Evolutionary conservation across 64 coral and sea anemone genomes (phyloP).

Genomic region (Actinia equina): DNA sequence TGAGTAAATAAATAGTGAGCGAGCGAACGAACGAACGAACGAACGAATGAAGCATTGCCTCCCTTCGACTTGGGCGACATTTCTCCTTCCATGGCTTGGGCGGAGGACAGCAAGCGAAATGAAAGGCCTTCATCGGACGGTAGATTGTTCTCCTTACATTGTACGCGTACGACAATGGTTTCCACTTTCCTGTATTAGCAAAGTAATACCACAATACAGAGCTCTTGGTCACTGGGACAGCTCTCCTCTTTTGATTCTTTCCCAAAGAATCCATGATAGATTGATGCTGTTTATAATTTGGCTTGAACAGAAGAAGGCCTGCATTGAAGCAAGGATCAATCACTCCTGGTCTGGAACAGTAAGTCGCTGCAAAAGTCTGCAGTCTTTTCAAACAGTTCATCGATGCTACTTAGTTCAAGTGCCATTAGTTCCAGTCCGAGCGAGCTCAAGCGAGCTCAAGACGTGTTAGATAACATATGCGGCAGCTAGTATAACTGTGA

Average conservation of each 20-base stretch:
- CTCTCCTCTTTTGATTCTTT: background rate
- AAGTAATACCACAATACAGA: conserved; percentile 19
- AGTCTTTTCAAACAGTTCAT: conserved; percentile 50
- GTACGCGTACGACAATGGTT: conserved; percentile 18
- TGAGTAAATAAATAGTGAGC: too few relatives aligned
- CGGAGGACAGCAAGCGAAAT: conserved; percentile 32
- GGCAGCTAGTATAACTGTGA: too few relatives aligned
- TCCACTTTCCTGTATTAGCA: conserved; percentile 3
- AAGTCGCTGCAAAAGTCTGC: conserved; percentile 50
- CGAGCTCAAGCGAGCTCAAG: too few relatives aligned
- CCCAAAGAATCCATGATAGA: conserved; percentile 13
- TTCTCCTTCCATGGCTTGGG: conserved; percentile 12
- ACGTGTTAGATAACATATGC: too few relatives aligned
- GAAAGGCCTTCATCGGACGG: conserved; percentile 39
- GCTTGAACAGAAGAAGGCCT: conserved; percentile 38
- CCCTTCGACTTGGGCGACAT: conserved; percentile 13
- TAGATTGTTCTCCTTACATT: conserved; percentile 32
- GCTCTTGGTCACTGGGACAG: conserved; percentile 27
- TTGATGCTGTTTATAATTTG: background rate
- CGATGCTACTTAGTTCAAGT: conserved; percentile 48
- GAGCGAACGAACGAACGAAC: too few relatives aligned
- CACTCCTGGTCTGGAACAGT: conserved; percentile 37
- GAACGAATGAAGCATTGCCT: conserved; percentile 8
- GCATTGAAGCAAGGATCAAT: conserved; percentile 71
- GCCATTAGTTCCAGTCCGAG: too few relatives aligned